phyloP scores from a whole-genome alignment of 2,113 vertebrate species.

The Leuciscus idus region DNA sequence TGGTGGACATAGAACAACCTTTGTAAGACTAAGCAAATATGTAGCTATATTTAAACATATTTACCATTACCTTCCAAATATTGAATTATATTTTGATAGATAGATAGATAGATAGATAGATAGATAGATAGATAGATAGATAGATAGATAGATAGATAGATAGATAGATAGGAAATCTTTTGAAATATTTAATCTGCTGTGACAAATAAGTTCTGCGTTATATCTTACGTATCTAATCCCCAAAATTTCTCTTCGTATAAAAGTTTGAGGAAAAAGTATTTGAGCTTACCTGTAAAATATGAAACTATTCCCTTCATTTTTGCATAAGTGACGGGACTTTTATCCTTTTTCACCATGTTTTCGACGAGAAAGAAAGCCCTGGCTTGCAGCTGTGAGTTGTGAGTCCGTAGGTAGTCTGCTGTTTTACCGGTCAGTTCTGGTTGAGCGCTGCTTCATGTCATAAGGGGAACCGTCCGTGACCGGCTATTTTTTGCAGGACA shows the following conservation, averaged over 20 bases:
- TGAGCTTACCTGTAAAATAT: conserved; percentile 73
- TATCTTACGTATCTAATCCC: not conserved
- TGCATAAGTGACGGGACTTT: conserved; percentile 66
- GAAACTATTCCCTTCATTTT: conserved; percentile 75
- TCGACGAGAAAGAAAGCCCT: not conserved
- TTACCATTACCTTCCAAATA: not conserved
- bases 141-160: not conserved
- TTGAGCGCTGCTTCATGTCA: conserved; percentile 34
- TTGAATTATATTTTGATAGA: not conserved
- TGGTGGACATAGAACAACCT: not conserved
- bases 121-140: not conserved
- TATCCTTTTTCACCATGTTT: conserved; percentile 66
- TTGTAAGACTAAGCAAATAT: not conserved
- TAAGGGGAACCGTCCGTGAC: conserved; percentile 7
- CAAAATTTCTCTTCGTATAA: not conserved
- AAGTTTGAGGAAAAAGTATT: not conserved
- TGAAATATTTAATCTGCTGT: not conserved
- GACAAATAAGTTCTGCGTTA: not conserved
- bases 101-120: conserved; percentile 1
- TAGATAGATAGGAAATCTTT: no score
- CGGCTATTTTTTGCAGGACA: conserved; percentile 58
- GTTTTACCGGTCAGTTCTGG: conserved; percentile 46
- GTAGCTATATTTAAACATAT: not conserved
- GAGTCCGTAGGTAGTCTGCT: not conserved
- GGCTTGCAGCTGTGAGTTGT: not conserved